Evolutionary conservation across 1,140 invertebrate species (phyloP).

Genomic region (Helicoverpa zea): DNA sequence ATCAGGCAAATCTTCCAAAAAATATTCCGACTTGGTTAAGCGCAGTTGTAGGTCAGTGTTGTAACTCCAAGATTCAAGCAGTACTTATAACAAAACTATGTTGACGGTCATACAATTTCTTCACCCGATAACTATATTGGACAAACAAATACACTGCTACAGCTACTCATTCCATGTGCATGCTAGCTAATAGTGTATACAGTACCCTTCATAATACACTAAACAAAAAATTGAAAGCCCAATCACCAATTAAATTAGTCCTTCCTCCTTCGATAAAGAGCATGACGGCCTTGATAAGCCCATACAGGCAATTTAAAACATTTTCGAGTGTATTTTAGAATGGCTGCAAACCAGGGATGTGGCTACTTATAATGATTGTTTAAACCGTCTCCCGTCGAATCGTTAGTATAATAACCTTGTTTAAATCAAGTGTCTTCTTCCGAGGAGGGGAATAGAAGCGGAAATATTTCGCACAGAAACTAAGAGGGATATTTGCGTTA

Average conservation of each 20-base stretch:
- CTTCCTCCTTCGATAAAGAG: not conserved
- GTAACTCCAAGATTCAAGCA: no score
- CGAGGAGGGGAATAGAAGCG: conserved; percentile 50
- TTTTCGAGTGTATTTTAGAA: conserved; percentile 28
- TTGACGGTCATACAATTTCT: no score
- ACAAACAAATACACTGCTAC: no score
- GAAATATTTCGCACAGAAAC: conserved; percentile 44
- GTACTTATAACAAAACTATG: no score
- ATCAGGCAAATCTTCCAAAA: no score
- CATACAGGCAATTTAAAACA: conserved; percentile 23
- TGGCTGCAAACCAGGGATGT: conserved; percentile 49
- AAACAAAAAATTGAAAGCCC: not conserved
- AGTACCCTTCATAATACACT: not conserved
- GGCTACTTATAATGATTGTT: conserved; percentile 58
- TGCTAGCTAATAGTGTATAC: not conserved
- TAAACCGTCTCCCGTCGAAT: conserved; percentile 48
- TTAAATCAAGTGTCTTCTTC: conserved; percentile 57
- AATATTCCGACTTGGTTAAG: no score
- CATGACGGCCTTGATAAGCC: conserved; percentile 7
- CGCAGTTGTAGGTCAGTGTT: no score
- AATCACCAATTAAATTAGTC: conserved; percentile 29
- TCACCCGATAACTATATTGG: no score
- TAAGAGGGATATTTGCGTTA: conserved; percentile 39
- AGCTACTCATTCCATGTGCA: no score
- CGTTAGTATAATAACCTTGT: conserved; percentile 55